Evolutionary conservation across 2,113 vertebrate species (phyloP).

Genomic region (Narcine bancroftii): DNA sequence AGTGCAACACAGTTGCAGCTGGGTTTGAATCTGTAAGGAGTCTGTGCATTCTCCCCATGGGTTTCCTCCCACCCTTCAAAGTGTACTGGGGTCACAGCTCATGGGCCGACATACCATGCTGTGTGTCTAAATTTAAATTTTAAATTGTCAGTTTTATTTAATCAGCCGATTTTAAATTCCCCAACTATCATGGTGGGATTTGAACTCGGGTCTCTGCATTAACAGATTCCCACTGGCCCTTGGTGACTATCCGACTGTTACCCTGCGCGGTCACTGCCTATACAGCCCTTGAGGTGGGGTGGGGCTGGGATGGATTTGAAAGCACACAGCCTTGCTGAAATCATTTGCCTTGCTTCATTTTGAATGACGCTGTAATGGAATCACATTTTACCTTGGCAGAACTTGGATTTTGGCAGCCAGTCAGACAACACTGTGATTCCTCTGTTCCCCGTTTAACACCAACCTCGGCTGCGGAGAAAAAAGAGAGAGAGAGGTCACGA

Average conservation of each 20-base stretch:
- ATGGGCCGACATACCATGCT: no score
- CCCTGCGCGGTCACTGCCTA: background rate
- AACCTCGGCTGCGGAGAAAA: constrained; percentile 40
- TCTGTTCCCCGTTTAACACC: constrained; percentile 45
- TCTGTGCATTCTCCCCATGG: no score
- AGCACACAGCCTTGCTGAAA: constrained; percentile 39
- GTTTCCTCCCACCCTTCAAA: no score
- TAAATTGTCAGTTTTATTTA: background rate
- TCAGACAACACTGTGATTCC: constrained; percentile 47
- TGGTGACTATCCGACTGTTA: no score
- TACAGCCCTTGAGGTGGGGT: background rate
- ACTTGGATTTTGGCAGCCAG: constrained; percentile 47
- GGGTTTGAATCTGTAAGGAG: no score
- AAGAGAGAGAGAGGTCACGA: constrained; percentile 45
- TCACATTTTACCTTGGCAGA: constrained; percentile 46
- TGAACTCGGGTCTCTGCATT: background rate
- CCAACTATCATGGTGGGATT: background rate
- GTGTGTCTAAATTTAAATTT: no score
- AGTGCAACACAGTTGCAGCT: no score
- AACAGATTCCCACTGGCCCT: background rate
- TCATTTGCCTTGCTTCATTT: constrained; percentile 47
- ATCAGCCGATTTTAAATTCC: background rate
- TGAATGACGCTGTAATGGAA: constrained; percentile 47
- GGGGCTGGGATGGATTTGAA: background rate
- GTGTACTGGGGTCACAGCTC: no score